Conservation (phyloP, 2,113 vertebrate species). For the Damaliscus lunatus region DNA sequence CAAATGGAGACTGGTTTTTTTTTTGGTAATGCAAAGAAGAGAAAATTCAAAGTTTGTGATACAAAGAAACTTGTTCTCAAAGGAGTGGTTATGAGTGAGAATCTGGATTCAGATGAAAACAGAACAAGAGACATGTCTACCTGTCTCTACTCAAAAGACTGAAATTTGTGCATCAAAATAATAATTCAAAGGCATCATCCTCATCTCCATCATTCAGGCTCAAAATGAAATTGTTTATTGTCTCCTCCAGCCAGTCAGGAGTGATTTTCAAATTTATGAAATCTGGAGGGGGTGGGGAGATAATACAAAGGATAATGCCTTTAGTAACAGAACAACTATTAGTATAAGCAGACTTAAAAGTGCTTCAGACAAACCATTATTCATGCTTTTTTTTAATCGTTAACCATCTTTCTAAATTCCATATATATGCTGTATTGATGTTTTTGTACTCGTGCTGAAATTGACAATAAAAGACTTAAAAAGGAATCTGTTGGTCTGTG, state of each 20-base stretch:
- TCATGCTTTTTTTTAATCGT: too few species aligned
- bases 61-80: not conserved
- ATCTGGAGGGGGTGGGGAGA: not conserved
- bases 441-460: not conserved
- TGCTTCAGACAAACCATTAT: slow-evolving; percentile 3
- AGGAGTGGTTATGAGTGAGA: not conserved
- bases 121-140: not conserved
- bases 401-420: too few species aligned
- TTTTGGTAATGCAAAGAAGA: not conserved
- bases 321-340: not conserved
- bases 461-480: not conserved
- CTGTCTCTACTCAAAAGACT: not conserved
- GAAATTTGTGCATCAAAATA: not conserved
- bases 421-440: too few species aligned
- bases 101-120: not conserved
- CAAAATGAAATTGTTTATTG: not conserved
- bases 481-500: not conserved
- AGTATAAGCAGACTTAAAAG: not conserved
- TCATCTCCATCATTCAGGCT: not conserved
- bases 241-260: not conserved
- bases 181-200: not conserved
- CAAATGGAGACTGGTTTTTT: not conserved
- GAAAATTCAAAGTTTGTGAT: not conserved
- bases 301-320: not conserved
- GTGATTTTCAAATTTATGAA: not conserved